Evolutionary conservation across 2,113 vertebrate genomes (phyloP).

Genomic region (Lophochroa leadbeateri): DNA sequence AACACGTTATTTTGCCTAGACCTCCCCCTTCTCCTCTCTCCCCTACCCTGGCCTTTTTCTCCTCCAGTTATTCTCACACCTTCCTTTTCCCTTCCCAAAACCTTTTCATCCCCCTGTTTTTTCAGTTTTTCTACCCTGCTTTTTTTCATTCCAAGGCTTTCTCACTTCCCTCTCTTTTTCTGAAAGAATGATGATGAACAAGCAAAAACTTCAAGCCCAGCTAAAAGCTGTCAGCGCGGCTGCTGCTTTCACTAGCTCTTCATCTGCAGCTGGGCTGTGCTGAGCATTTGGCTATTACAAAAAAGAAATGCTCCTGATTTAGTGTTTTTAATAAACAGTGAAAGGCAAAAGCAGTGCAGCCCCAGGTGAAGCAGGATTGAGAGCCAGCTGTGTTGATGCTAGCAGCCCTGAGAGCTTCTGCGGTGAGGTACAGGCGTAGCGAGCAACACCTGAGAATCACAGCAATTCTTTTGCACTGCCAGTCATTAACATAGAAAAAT

Average conservation of each 20-base stretch:
- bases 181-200: conserved; percentile 45
- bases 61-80: background rate
- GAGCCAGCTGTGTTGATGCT: conserved; percentile 69
- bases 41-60: background rate
- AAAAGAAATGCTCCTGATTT: conserved; percentile 72
- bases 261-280: conserved; percentile 52
- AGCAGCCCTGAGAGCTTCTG: conserved; percentile 44
- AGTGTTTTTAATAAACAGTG: conserved; percentile 78
- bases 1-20: background rate
- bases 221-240: conserved; percentile 36
- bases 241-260: conserved; percentile 56
- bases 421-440: background rate
- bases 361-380: conserved; percentile 59
- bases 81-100: background rate
- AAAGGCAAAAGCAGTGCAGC: conserved; percentile 54
- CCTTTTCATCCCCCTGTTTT: background rate
- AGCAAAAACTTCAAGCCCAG: conserved; percentile 60
- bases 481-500: conserved; percentile 59
- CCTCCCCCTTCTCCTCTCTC: background rate
- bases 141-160: conserved; percentile 26
- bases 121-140: background rate
- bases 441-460: conserved; percentile 55
- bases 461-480: conserved; percentile 53
- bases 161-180: background rate
- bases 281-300: conserved; percentile 53